Percentiles rank a stretch among this genome's conserved stretches.
Evolutionary conservation across 2,797 vertebrate genomes (phyloP).

Genomic region (Lagorchestes hirsutus): DNA sequence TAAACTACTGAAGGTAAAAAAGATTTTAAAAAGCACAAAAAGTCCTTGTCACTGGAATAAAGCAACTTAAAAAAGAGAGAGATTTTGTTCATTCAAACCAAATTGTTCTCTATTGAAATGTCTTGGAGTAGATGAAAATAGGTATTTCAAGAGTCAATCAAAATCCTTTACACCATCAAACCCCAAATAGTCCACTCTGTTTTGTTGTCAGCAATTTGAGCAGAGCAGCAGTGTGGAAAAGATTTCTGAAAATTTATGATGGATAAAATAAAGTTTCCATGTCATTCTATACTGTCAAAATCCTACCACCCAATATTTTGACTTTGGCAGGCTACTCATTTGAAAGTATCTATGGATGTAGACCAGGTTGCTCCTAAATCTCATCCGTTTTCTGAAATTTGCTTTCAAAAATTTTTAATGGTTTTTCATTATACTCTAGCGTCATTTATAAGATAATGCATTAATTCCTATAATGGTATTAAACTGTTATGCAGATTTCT

Average conservation of each 20-base stretch:
- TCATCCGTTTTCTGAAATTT: constrained; percentile 47
- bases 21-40: constrained; percentile 39
- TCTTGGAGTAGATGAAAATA: constrained; percentile 36
- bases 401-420: constrained; percentile 41
- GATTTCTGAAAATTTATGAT: constrained; percentile 23
- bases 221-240: constrained; percentile 9
- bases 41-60: constrained; percentile 57
- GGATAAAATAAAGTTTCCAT: constrained; percentile 30
- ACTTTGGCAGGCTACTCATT: constrained; percentile 47
- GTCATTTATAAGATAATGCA: constrained; percentile 51
- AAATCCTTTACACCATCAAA: constrained; percentile 36
- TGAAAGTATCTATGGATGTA: constrained; percentile 51
- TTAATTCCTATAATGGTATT: constrained; percentile 56
- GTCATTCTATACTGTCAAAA: constrained; percentile 55
- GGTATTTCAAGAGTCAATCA: constrained; percentile 57
- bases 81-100: constrained; percentile 60
- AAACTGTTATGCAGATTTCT: constrained; percentile 5
- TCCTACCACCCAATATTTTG: constrained; percentile 1
- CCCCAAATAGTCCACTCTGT: constrained; percentile 1
- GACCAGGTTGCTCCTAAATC: constrained; percentile 48
- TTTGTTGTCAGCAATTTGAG: constrained; percentile 48
- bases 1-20: constrained; percentile 53
- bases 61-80: neutral
- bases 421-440: neutral
- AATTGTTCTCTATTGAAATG: constrained; percentile 62